Evolutionary conservation across 2,888 invertebrate genomes (phyloP).

Genomic region (Thumatha senex): DNA sequence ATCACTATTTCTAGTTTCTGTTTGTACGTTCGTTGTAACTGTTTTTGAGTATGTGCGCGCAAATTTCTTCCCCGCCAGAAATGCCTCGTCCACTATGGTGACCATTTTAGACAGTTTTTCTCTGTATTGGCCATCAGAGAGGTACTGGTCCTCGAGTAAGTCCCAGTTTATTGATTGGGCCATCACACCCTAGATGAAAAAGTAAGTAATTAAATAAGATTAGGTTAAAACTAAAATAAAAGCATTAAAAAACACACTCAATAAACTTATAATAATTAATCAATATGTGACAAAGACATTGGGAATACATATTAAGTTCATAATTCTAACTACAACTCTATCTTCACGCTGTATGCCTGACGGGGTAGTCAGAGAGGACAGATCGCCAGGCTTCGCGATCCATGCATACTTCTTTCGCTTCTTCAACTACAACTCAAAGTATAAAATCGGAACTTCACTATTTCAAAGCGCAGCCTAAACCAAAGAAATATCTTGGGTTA

Average conservation of each 20-base stretch:
- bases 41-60: constrained; percentile 83
- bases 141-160: constrained; percentile 93
- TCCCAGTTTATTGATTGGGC: constrained; percentile 98
- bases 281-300: too few relatives aligned
- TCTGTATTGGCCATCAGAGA: constrained; percentile 90
- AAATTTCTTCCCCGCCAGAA: constrained; percentile 89
- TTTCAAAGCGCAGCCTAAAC: too few relatives aligned
- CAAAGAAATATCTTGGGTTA: too few relatives aligned
- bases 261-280: not conserved
- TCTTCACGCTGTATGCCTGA: too few relatives aligned
- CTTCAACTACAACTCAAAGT: too few relatives aligned
- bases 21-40: constrained; percentile 27
- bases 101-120: constrained; percentile 95
- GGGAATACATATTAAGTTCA: too few relatives aligned
- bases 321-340: too few relatives aligned
- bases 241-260: not conserved
- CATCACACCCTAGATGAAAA: constrained; percentile 92
- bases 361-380: too few relatives aligned
- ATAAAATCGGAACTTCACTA: too few relatives aligned
- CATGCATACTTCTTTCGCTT: too few relatives aligned
- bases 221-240: too few relatives aligned
- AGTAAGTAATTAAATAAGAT: not conserved
- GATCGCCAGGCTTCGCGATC: too few relatives aligned
- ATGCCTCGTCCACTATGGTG: constrained; percentile 89
- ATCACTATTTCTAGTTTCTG: constrained; percentile 1